Base-by-base conservation (phyloP, 2,113 vertebrate genomes). In the Chelonoidis abingdonii region DNA sequence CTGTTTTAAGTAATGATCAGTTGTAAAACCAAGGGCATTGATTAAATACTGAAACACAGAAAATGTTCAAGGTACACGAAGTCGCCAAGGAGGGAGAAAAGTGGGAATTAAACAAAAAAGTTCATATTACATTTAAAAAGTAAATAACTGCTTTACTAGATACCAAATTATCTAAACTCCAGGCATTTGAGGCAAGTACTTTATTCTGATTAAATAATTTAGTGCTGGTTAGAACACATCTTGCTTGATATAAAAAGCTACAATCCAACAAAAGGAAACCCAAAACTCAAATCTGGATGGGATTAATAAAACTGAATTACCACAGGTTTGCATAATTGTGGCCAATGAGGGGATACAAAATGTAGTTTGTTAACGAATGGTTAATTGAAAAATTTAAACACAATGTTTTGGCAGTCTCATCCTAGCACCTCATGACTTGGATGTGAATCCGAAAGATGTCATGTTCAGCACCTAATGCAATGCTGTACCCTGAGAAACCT, bases 391-490 rank as follows among this genome's bases (percentile, higher is more conserved):
- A 50, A 57, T 90, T 95, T 83, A 94, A 94, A 88, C 59, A 76
- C 94, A 92, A 95, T 82, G 80, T 96, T 97, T 96, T 97, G 96
- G 97, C 96, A 94, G 94, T 97, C 96, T 97, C 14, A 76, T 95
- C 97, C 97, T 96, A 98, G 98, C 98, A 97, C 97, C 97, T 94
- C 94, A 95, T 96, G 97, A 91, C 94, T 78, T 75, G 95, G 96
- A 97, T 95, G 93, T 89, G 95, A 96, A 95, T 93, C 94, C 93
- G 8, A 87, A 95, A 96, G 85, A 90, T 86, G 92, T 95, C 89
- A 86, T 88, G 95, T 93, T 95, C 93, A 95, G 97, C 89, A 97
- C 94, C 94, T 90, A 96, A 95, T 79, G 52, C 72, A 80, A 97
- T 93, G 94, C 94, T 78, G 96, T 87, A 96, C 97, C 97, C 98